Percentiles rank a stretch among this genome's conserved stretches.
Conservation (phyloP, 2,113 vertebrate genomes). For the Hippolais icterina region DNA sequence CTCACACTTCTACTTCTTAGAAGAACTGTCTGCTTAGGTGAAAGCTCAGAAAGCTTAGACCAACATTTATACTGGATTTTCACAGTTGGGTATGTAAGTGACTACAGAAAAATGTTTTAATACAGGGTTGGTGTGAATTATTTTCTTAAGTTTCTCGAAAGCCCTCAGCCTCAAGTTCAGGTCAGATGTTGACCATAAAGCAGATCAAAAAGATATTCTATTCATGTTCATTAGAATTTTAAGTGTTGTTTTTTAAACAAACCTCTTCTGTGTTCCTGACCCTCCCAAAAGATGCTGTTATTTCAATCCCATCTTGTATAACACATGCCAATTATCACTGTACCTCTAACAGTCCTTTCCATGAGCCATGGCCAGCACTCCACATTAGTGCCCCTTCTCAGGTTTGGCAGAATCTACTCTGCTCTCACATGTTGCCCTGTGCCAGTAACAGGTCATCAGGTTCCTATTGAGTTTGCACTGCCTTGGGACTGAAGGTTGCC, state of each 20-base stretch:
- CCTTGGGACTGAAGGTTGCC: not conserved
- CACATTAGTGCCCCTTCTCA: not conserved
- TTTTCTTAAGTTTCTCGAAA: not conserved
- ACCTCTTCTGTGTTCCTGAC: not conserved
- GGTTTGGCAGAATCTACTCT: not conserved
- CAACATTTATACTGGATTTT: not conserved
- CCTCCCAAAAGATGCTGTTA: not conserved
- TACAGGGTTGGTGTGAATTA: not conserved
- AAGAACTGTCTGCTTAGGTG: not conserved
- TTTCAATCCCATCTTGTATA: not conserved
- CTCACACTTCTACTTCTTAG: not conserved
- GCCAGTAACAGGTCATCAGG: not conserved
- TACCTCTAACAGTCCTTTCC: not conserved
- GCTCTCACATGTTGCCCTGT: rapidly evolving
- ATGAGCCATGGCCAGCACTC: not conserved
- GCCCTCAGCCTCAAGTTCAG: not conserved
- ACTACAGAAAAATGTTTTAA: not conserved
- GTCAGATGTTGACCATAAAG: not conserved
- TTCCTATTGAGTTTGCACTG: not conserved
- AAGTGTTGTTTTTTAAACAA: not conserved
- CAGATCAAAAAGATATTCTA: not conserved
- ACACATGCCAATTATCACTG: not conserved
- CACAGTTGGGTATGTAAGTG: not conserved
- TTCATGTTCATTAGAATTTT: not conserved
- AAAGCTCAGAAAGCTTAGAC: not conserved